These are phyloP conservation scores for Cathartes aura DNA, from an alignment of 2,113 vertebrate species.

Conservation along the genomic window DNA sequence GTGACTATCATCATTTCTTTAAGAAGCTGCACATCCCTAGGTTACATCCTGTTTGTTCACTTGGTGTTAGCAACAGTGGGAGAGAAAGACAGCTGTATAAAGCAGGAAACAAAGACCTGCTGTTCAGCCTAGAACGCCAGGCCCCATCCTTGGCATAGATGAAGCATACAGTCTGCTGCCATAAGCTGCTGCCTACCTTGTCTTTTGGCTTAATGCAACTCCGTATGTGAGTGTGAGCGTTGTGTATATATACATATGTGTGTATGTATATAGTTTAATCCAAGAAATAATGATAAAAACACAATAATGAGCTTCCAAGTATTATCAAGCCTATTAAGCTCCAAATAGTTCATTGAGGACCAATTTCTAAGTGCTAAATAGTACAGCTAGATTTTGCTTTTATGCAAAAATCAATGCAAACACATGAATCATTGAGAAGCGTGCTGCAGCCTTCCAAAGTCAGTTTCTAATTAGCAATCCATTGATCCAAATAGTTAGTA, in stretches of 20 bases:
- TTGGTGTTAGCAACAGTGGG: not conserved
- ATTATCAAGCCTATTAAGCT: slow-evolving; percentile 76
- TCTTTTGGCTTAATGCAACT: slow-evolving; percentile 48
- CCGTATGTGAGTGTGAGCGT: slow-evolving; percentile 42
- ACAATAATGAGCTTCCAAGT: slow-evolving; percentile 70
- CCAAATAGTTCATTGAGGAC: slow-evolving; percentile 79
- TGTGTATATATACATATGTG: slow-evolving; percentile 53
- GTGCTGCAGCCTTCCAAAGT: slow-evolving; percentile 66
- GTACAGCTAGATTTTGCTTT: slow-evolving; percentile 73
- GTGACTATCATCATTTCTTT: not conserved
- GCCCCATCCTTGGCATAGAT: slow-evolving; percentile 8
- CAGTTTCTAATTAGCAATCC: slow-evolving; percentile 76
- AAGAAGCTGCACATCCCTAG: not conserved
- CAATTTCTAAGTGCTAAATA: slow-evolving; percentile 77
- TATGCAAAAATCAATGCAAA: slow-evolving; percentile 80
- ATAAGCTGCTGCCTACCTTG: slow-evolving; percentile 58
- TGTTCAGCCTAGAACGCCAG: slow-evolving; percentile 23
- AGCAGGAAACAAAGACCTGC: slow-evolving; percentile 49
- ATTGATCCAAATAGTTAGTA: slow-evolving; percentile 71
- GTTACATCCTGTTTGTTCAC: not conserved
- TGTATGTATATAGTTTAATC: slow-evolving; percentile 54
- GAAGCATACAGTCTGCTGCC: slow-evolving; percentile 31
- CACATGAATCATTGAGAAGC: slow-evolving; percentile 76
- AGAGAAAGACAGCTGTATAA: not conserved
- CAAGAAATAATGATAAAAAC: slow-evolving; percentile 76